Evolutionary conservation across 2,113 vertebrate species (phyloP), one percentile per base, ranked within the genome.

Genomic region (Rallus limicola): DNA sequence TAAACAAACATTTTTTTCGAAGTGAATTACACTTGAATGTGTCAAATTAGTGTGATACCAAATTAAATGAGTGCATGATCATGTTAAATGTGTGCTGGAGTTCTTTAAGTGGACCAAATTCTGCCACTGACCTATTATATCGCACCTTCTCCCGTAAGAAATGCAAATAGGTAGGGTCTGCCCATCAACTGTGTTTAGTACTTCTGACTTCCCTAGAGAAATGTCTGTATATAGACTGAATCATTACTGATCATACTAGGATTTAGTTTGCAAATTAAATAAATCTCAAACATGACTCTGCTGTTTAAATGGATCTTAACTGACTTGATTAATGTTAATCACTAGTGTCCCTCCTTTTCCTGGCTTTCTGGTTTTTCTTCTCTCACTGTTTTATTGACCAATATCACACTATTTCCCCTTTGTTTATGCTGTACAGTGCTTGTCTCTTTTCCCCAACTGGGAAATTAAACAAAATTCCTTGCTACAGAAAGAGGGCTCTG

Each of bases 381-480:
- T 85, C 29, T 78, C 21, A 64, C 31, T 83, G 42, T 78, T 93
- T 84, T 92, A 64, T 75, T 94, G 88, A 83, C 48, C 26, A 64
- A 40, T 53, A 84, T 36, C 20, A 65, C 28, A 16, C 11, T 36
- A 28, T 58, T 93, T 86, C 12, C 14, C 12, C 20, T 83, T 79
- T 94, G 34, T 56, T 88, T 81, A 56, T 56, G 24, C 36, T 80
- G 13, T 58, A n/a, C 24, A 82, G 12, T 5, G 4, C 48, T 50
- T 48, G 25, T 44, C 28, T 70, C 44, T 85, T 92, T 87, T 91
- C 48, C 31, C 9, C 77, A 76, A 38, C 42, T 44, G 34, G 20
- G 53, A 89, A 96, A 95, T 60, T 2, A 84, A 94, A 92, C 48
- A 92, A 92, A 94, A 89, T 79, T 96, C 77, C 74, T 84, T 89